These are phyloP conservation scores for Samia ricini DNA, from an alignment of 1,140 invertebrate genomes.

Conservation along the genomic window DNA sequence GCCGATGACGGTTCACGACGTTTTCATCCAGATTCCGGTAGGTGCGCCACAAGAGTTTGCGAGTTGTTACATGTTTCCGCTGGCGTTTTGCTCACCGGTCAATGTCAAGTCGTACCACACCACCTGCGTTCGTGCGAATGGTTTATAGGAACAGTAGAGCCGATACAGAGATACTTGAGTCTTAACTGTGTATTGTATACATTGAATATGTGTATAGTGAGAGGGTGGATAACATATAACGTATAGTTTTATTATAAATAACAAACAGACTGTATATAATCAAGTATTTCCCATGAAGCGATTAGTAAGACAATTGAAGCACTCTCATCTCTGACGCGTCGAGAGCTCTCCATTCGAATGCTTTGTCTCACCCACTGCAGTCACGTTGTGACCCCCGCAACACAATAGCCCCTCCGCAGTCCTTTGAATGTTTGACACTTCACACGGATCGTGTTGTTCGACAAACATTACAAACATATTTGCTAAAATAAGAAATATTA, in stretches of 20 bases:
- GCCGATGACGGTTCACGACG: no score
- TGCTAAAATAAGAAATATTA: background rate
- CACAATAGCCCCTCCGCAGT: conserved; percentile 13
- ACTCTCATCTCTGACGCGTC: conserved; percentile 27
- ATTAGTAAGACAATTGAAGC: conserved; percentile 33
- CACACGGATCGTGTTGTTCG: conserved; percentile 3
- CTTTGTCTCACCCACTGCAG: conserved; percentile 25
- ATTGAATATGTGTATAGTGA: background rate
- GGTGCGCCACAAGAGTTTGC: no score
- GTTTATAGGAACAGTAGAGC: background rate
- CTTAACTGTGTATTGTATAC: no score
- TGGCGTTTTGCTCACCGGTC: no score
- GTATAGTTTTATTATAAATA: background rate
- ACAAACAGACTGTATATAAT: background rate
- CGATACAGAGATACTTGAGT: no score
- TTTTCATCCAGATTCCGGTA: no score
- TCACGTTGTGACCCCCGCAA: conserved; percentile 23
- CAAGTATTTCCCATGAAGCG: conserved; percentile 19
- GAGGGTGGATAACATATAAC: background rate
- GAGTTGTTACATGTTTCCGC: no score
- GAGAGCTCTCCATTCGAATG: conserved; percentile 30
- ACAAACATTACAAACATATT: background rate
- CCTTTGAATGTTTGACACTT: conserved; percentile 20
- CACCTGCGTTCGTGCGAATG: background rate
- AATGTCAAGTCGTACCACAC: background rate